Percentiles rank a stretch among this genome's conserved stretches.
Conservation (phyloP, 2,888 invertebrate genomes). For the Endotricha flammealis region DNA sequence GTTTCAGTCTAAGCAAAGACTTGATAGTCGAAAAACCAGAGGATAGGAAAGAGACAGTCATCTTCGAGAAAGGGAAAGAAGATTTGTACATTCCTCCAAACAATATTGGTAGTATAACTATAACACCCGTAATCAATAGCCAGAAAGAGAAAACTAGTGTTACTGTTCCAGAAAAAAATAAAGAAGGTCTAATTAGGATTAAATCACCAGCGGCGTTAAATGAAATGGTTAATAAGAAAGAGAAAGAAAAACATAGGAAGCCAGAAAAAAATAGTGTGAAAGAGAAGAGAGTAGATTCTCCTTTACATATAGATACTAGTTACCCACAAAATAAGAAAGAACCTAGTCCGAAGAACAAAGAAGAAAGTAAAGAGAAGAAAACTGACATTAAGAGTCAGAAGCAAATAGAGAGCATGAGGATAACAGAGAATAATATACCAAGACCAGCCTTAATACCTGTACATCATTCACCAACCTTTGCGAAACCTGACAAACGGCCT, state of each 20-base stretch:
- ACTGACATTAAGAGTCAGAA: conserved; percentile 30
- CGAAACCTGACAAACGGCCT: conserved; percentile 63
- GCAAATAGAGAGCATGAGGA: conserved; percentile 55
- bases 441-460: conserved; percentile 57
- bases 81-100: conserved; percentile 60
- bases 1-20: conserved; percentile 47
- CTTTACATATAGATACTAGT: conserved; percentile 56
- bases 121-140: conserved; percentile 54
- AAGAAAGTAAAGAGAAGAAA: conserved; percentile 32
- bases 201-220: conserved; percentile 68
- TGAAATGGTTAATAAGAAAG: conserved; percentile 56
- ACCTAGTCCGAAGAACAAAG: conserved; percentile 49
- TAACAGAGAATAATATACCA: conserved; percentile 60
- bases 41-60: conserved; percentile 31
- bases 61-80: conserved; percentile 44
- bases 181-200: conserved; percentile 53
- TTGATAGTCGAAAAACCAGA: conserved; percentile 48
- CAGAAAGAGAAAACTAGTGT: conserved; percentile 39
- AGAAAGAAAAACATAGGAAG: conserved; percentile 40
- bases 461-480: conserved; percentile 63
- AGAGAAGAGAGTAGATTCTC: conserved; percentile 42
- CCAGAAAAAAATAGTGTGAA: conserved; percentile 34
- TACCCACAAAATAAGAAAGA: conserved; percentile 44
- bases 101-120: conserved; percentile 67
- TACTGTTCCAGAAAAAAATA: conserved; percentile 28